A percentile compares a stretch with the other conserved stretches of the same genome.
phyloP scores from a whole-genome alignment of 2,888 invertebrate species.

The Chrysolina haemoptera region DNA sequence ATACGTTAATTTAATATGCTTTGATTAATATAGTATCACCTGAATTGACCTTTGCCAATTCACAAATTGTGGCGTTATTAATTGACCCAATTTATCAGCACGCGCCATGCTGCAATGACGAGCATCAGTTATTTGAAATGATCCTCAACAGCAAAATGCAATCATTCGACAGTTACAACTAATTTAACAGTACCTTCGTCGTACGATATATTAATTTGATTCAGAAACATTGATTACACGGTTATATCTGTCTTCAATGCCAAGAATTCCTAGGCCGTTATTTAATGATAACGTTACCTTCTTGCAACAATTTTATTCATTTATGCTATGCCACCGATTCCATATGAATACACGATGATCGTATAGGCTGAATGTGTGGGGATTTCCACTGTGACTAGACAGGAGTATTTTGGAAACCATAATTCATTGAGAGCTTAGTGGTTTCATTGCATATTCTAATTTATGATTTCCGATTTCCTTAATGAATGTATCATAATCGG shows the following conservation, averaged over 20 bases:
- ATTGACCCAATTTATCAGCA: constrained; percentile 1
- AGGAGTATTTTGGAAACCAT: constrained; percentile 5
- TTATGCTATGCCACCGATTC: not conserved
- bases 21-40: not conserved
- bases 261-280: not conserved
- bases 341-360: not conserved
- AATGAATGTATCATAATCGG: not conserved
- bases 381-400: not conserved
- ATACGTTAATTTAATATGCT: not conserved
- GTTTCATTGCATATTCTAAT: not conserved
- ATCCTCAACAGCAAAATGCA: not conserved
- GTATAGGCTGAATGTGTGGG: not conserved
- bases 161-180: not conserved
- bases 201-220: not conserved
- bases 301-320: constrained; percentile 4
- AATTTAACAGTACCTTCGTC: not conserved
- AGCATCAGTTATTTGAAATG: not conserved
- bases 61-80: not conserved
- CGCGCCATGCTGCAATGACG: not conserved
- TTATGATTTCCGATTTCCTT: not conserved
- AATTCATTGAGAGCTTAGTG: not conserved
- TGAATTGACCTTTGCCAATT: constrained; percentile 1
- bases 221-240: not conserved
- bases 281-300: constrained; percentile 5
- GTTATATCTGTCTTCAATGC: not conserved